phyloP scores from a whole-genome alignment of 2,113 vertebrate species.

The Oreocharis arfaki region DNA sequence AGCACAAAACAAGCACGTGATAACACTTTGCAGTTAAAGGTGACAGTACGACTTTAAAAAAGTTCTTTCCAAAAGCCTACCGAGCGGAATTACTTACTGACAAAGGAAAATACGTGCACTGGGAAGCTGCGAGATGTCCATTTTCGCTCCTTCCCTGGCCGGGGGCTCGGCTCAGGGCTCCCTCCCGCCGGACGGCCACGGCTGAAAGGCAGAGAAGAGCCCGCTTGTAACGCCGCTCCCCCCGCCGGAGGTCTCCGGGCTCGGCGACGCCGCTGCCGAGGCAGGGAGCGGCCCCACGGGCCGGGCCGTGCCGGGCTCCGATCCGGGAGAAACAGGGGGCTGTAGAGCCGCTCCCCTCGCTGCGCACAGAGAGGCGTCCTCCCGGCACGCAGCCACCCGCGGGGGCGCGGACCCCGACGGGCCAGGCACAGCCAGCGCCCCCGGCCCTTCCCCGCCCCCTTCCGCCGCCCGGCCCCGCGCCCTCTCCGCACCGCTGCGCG shows the following conservation, averaged over 20 bases:
- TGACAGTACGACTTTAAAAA: not conserved
- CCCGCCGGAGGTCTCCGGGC: not conserved
- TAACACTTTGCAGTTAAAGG: not conserved
- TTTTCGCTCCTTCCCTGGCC: not conserved
- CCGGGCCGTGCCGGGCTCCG: not conserved
- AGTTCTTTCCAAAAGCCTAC: not conserved
- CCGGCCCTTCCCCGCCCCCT: not conserved
- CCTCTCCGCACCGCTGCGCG: not conserved
- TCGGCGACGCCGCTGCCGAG: not conserved
- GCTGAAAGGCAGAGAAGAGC: slow-evolving; percentile 2
- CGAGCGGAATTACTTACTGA: slow-evolving; percentile 46
- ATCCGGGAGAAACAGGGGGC: not conserved
- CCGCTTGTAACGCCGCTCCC: not conserved
- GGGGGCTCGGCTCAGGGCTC: not conserved
- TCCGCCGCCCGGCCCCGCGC: not conserved
- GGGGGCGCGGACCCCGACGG: not conserved
- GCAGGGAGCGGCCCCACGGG: not conserved
- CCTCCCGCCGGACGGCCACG: not conserved
- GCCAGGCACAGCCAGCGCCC: not conserved
- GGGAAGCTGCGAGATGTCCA: slow-evolving; percentile 37
- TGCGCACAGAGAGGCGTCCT: not conserved
- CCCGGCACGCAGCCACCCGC: not conserved
- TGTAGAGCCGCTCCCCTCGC: not conserved
- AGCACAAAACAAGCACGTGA: not conserved
- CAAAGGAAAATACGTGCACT: not conserved